Percentiles rank a stretch among this genome's conserved stretches.
phyloP scores from a whole-genome alignment of 2,113 vertebrate genomes.

The Ibidorhyncha struthersii region DNA sequence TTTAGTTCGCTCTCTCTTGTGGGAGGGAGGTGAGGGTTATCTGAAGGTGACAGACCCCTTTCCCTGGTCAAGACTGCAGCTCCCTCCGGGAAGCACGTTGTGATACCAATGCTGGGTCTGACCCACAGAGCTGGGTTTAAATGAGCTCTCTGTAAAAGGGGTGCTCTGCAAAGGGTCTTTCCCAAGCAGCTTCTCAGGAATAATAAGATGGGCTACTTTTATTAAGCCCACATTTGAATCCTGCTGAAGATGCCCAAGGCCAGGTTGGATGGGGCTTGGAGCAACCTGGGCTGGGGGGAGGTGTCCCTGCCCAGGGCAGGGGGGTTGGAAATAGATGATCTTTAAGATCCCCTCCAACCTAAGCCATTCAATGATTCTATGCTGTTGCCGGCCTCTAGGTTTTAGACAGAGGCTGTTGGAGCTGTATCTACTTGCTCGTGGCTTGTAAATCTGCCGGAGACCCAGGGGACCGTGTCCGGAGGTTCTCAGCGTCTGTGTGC shows the following conservation, averaged over 20 bases:
- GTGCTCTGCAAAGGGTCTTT: neutral
- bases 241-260: neutral
- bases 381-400: neutral
- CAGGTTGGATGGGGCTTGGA: neutral
- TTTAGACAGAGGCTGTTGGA: neutral
- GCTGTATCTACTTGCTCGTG: neutral
- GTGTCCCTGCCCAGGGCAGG: neutral
- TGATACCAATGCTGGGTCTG: accelerated
- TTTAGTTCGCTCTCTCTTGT: neutral
- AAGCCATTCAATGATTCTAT: neutral
- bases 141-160: neutral
- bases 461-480: neutral
- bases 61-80: accelerated
- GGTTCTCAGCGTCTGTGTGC: accelerated
- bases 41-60: neutral
- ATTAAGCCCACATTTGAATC: accelerated
- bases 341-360: neutral
- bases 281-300: neutral
- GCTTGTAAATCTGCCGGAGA: neutral
- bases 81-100: neutral
- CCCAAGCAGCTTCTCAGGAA: neutral
- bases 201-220: neutral
- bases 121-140: neutral
- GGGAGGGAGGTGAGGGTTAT: neutral
- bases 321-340: neutral